Base-by-base conservation (phyloP, 1,140 invertebrate species). In the Whitmania pigra region DNA sequence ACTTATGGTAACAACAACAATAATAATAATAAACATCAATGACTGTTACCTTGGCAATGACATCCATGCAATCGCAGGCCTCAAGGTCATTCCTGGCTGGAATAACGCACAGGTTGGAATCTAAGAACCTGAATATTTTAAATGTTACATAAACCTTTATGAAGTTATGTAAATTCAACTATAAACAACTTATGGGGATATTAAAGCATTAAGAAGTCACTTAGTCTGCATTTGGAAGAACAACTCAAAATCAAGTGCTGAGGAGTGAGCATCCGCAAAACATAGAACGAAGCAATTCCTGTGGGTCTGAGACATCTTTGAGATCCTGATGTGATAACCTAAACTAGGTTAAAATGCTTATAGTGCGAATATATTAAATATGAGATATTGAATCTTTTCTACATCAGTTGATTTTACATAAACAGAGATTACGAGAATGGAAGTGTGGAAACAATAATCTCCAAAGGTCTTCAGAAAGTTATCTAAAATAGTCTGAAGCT, bases 141-240 rank as follows among this genome's bases (percentile, higher is more conserved):
- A n/a, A 63, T 63, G 11, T 63, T 63, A 63, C 18, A 57, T 25
- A 25, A 0, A 63, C 22, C 11, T 4, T 25, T 18, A 15, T 63
- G 17, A 22, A 60, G 27, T 63, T 9, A 22, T 13, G 9, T 31
- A 25, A 63, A 63, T 7, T 25, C 4, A 63, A 31, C 57, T n/a
- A n/a, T 31, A 63, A 4, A 18, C 22, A 31, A 13, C 9, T n/a
- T 22, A 25, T 63, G 57, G 11, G 22, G 17, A 60, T 60, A 27
- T 60, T 17, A n/a, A 60, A 60, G 57, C 9, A 63, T n/a, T 31
- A n/a, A 18, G 43, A 49, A 49, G 15, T 49, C 15, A 63, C 57
- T 63, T 63, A 13, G 22, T 63, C 18, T 63, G 57, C 57, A 63
- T 25, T 63, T 22, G 29, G 18, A 63, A 63, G 57, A 63, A 63